Conservation (phyloP, 2,113 vertebrate species). For the Brevimyrus niger region DNA sequence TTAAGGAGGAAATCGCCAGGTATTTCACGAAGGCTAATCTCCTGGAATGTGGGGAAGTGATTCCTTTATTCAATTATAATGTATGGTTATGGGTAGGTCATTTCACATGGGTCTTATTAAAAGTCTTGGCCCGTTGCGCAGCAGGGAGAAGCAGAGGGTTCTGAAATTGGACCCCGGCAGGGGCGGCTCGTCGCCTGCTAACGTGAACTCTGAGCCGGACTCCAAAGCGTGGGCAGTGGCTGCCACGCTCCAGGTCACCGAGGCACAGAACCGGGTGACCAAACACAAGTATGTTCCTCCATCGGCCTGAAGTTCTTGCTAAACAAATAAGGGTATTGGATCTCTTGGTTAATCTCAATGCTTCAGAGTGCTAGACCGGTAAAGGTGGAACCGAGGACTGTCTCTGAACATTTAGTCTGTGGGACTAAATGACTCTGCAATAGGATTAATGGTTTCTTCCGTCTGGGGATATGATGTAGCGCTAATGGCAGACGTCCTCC, state of each 20-base stretch:
- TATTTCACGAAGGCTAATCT: slow-evolving; percentile 35
- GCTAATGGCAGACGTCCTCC: not conserved
- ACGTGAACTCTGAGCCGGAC: slow-evolving; percentile 62
- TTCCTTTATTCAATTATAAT: not conserved
- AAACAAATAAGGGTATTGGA: not conserved
- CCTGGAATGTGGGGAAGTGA: not conserved
- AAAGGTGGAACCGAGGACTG: not conserved
- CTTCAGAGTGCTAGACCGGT: not conserved
- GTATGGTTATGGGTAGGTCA: not conserved
- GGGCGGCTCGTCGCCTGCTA: slow-evolving; percentile 49
- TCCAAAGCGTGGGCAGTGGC: slow-evolving; percentile 52
- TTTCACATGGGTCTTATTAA: not conserved
- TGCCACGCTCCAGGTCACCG: slow-evolving; percentile 57
- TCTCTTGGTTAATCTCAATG: not conserved
- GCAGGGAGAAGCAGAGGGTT: slow-evolving; percentile 80
- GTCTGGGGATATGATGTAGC: not conserved
- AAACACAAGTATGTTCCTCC: slow-evolving; percentile 70
- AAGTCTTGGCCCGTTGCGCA: slow-evolving; percentile 34
- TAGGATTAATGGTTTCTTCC: not conserved
- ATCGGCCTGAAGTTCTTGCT: not conserved
- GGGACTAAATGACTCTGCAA: not conserved
- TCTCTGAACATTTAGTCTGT: not conserved
- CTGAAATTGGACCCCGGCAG: slow-evolving; percentile 61
- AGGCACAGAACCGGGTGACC: slow-evolving; percentile 73
- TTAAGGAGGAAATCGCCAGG: slow-evolving; percentile 86